phyloP scores from a whole-genome alignment of 2,888 invertebrate genomes.

The Microchrysa polita region DNA sequence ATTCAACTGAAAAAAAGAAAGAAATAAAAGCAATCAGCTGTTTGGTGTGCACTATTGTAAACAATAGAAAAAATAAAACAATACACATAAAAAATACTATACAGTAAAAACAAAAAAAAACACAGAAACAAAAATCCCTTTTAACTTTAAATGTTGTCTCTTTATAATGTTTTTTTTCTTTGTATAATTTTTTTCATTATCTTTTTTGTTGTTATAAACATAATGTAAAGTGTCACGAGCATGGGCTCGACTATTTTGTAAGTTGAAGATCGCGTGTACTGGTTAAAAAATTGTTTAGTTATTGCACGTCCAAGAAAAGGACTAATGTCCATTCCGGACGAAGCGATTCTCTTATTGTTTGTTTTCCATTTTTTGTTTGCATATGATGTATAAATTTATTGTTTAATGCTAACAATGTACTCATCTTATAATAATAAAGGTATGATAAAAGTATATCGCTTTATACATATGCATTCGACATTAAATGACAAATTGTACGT shows the following conservation, averaged over 20 bases:
- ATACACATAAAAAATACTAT: neutral
- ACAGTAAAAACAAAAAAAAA: too few species aligned
- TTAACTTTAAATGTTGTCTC: conserved; percentile 31
- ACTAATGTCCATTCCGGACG: too few species aligned
- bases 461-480: conserved; percentile 42
- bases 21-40: neutral
- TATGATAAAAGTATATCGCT: too few species aligned
- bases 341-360: neutral
- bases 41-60: conserved; percentile 32
- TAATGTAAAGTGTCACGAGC: neutral
- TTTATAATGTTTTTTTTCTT: conserved; percentile 34
- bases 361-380: neutral
- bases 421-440: too few species aligned
- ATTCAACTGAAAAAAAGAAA: neutral
- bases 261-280: too few species aligned
- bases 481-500: conserved; percentile 35
- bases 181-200: conserved; percentile 31
- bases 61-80: conserved; percentile 37
- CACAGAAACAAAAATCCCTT: too few species aligned
- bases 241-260: too few species aligned
- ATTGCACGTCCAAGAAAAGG: neutral
- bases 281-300: too few species aligned
- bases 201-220: conserved; percentile 36
- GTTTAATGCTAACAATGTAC: too few species aligned
- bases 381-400: conserved; percentile 1